These are phyloP conservation scores for Hippoglossus hippoglossus DNA, from an alignment of 2,797 vertebrate species.

Conservation along the genomic window DNA sequence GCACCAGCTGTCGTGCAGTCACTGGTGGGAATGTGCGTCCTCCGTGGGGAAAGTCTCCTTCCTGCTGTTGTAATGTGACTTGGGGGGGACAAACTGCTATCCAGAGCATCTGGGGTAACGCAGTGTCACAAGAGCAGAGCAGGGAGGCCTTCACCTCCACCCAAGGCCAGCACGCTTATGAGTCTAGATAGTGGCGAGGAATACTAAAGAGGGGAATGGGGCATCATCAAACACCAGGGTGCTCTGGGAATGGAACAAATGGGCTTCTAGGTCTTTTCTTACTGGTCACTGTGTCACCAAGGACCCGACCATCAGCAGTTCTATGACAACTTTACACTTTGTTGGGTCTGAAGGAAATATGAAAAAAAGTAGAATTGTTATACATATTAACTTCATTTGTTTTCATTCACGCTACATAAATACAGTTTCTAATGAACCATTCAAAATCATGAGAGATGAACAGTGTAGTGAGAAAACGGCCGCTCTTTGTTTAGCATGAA, in stretches of 20 bases:
- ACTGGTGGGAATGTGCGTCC: slow-evolving; percentile 7
- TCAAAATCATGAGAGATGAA: not conserved
- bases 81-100: slow-evolving; percentile 18
- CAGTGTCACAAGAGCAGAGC: slow-evolving; percentile 16
- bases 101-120: slow-evolving; percentile 21
- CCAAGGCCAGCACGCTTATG: slow-evolving; percentile 30
- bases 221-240: slow-evolving; percentile 24
- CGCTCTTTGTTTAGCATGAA: not conserved
- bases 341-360: too few relatives aligned
- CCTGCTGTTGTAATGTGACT: slow-evolving; percentile 34
- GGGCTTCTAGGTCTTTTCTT: too few relatives aligned
- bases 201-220: slow-evolving; percentile 28
- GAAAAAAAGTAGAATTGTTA: too few relatives aligned
- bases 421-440: not conserved
- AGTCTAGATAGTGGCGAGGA: slow-evolving; percentile 35
- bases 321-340: too few relatives aligned
- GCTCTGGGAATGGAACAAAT: not conserved
- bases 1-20: slow-evolving; percentile 16
- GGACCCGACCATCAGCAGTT: too few relatives aligned
- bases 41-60: slow-evolving; percentile 8
- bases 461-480: not conserved
- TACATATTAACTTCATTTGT: too few relatives aligned
- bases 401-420: not conserved
- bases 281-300: too few relatives aligned
- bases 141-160: slow-evolving; percentile 28